A percentile compares a stretch with the other conserved stretches of the same genome.
Evolutionary conservation across 2,797 vertebrate genomes (phyloP).

Genomic region (Falco peregrinus): DNA sequence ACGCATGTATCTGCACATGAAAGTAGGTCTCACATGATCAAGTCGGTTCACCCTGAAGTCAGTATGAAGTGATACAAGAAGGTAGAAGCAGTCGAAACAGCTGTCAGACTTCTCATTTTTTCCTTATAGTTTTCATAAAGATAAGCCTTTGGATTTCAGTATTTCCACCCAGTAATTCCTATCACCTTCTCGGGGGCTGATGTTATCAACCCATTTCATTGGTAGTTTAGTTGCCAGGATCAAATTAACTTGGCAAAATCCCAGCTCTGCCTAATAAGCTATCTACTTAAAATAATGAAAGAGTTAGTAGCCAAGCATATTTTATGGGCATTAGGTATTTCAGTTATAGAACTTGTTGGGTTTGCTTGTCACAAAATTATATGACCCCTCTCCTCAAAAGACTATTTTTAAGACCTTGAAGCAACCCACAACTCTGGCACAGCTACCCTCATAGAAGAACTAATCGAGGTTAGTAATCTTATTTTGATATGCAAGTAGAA

Average conservation of each 20-base stretch:
- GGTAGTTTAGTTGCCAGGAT: slow-evolving; percentile 42
- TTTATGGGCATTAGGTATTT: background rate
- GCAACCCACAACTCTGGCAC: background rate
- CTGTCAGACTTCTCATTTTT: background rate
- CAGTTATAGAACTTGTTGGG: background rate
- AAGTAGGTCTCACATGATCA: background rate
- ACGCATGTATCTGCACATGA: background rate
- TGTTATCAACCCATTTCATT: slow-evolving; percentile 12
- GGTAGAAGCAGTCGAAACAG: background rate
- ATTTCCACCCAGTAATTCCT: background rate
- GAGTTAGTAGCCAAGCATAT: background rate
- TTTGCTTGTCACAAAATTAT: background rate
- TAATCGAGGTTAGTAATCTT: slow-evolving; percentile 17
- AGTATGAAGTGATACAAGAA: background rate
- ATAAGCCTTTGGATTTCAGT: background rate
- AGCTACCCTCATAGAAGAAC: background rate
- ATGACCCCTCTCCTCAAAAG: slow-evolving; percentile 5
- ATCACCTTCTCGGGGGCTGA: background rate
- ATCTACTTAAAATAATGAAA: slow-evolving; percentile 4
- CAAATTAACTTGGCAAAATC: slow-evolving; percentile 25
- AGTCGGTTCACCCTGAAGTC: background rate
- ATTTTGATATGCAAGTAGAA: slow-evolving; percentile 46
- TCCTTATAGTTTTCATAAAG: background rate
- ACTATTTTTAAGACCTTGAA: slow-evolving; percentile 23
- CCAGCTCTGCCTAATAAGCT: slow-evolving; percentile 19